Conservation (phyloP, 2,113 vertebrate species). For the Hucho hucho region DNA sequence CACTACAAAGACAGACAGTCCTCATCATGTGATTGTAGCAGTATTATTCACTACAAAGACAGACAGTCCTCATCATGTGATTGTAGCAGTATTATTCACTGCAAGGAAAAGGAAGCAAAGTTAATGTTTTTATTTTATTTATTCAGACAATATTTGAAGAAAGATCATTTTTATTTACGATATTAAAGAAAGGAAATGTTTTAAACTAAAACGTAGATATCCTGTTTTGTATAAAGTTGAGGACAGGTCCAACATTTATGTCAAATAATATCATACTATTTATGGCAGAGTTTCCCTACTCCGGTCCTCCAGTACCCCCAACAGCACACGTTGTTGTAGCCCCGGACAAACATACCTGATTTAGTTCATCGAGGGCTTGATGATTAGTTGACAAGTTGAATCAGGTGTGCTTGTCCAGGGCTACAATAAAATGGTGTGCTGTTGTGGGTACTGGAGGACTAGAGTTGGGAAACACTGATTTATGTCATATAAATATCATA, state of each 20-base stretch:
- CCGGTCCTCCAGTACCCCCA: too few species aligned
- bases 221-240: slow-evolving; percentile 20
- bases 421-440: too few species aligned
- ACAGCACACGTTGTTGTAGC: too few species aligned
- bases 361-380: too few species aligned
- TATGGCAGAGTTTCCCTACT: too few species aligned
- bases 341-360: too few species aligned
- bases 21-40: too few species aligned
- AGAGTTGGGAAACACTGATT: background rate
- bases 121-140: background rate
- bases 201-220: background rate
- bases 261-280: slow-evolving; percentile 39
- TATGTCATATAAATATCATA: slow-evolving; percentile 49
- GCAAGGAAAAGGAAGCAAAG: background rate
- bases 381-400: too few species aligned
- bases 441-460: too few species aligned
- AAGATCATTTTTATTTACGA: background rate
- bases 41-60: background rate
- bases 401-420: too few species aligned
- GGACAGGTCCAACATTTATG: slow-evolving; percentile 36
- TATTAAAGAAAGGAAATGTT: slow-evolving; percentile 17
- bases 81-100: background rate
- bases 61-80: background rate
- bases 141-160: background rate
- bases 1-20: too few species aligned